Conservation (phyloP, 1,140 invertebrate species). For the Achroia grisella region DNA sequence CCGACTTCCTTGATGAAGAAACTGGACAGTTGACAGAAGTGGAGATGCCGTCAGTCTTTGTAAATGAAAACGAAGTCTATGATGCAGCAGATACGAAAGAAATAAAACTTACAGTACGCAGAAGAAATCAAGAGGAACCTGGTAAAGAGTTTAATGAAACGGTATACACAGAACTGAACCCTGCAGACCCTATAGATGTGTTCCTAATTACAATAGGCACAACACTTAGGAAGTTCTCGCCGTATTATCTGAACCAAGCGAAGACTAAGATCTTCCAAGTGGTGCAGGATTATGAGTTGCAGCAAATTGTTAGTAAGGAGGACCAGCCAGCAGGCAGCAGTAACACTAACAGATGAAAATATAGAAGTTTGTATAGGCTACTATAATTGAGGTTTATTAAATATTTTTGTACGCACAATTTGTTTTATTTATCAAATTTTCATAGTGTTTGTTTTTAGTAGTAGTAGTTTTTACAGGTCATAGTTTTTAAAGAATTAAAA, state of each 20-base stretch:
- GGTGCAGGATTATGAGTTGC: constrained; percentile 56
- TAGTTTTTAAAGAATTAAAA: no score
- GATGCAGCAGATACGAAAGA: constrained; percentile 22
- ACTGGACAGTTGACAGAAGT: constrained; percentile 15
- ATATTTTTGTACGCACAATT: no score
- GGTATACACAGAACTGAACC: constrained; percentile 35
- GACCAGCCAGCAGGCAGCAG: constrained; percentile 20
- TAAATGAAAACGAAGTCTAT: constrained; percentile 14
- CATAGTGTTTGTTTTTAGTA: no score
- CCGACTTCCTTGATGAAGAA: constrained; percentile 34
- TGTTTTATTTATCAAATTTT: no score
- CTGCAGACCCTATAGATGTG: constrained; percentile 47
- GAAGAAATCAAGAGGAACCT: constrained; percentile 8
- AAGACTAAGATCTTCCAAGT: constrained; percentile 64
- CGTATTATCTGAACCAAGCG: constrained; percentile 56
- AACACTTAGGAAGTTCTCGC: constrained; percentile 51
- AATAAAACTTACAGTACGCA: constrained; percentile 31
- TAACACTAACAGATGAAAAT: constrained; percentile 19
- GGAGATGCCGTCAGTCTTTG: constrained; percentile 30
- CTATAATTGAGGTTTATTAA: no score
- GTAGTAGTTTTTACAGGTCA: no score
- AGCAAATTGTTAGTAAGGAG: constrained; percentile 53
- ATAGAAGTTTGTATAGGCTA: no score
- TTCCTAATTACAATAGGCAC: constrained; percentile 51
- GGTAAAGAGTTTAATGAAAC: background rate